A percentile compares a stretch with the other conserved stretches of the same genome.
Evolutionary conservation across 64 coral and sea anemone species (phyloP).

Genomic region (Orbicella faveolata): DNA sequence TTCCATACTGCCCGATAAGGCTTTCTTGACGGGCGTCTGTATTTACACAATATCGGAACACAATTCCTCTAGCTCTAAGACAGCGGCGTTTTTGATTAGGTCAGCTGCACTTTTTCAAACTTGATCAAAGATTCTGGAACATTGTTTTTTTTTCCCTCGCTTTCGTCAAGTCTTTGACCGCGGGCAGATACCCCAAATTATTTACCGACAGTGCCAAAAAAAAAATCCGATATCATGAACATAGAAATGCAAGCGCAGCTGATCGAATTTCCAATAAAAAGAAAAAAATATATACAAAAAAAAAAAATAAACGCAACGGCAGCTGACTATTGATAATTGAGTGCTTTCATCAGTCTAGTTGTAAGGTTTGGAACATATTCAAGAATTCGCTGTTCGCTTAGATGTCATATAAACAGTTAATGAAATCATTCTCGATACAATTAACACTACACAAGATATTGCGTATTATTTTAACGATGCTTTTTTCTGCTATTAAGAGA

Average conservation of each 20-base stretch:
- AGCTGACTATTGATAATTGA: not conserved
- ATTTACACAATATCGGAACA: not conserved
- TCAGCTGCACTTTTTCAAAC: not conserved
- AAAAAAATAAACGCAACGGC: too few relatives aligned
- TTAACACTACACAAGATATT: not conserved
- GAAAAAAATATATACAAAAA: too few relatives aligned
- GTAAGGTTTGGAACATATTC: not conserved
- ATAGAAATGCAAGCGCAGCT: too few relatives aligned
- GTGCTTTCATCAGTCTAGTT: not conserved
- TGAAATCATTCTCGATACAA: not conserved
- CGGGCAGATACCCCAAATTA: too few relatives aligned
- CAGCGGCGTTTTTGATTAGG: not conserved
- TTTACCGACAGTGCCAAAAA: too few relatives aligned
- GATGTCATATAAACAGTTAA: not conserved
- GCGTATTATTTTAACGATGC: too few relatives aligned
- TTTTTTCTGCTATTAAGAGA: too few relatives aligned
- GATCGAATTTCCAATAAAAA: too few relatives aligned
- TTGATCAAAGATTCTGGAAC: not conserved
- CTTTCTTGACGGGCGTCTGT: not conserved
- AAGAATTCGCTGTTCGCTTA: not conserved
- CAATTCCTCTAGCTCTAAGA: not conserved
- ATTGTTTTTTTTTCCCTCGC: too few relatives aligned
- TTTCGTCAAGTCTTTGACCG: too few relatives aligned
- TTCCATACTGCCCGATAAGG: conserved; percentile 3
- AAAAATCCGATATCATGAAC: too few relatives aligned